phyloP scores from a whole-genome alignment of 2,113 vertebrate species.

The Hippocampus comes region DNA sequence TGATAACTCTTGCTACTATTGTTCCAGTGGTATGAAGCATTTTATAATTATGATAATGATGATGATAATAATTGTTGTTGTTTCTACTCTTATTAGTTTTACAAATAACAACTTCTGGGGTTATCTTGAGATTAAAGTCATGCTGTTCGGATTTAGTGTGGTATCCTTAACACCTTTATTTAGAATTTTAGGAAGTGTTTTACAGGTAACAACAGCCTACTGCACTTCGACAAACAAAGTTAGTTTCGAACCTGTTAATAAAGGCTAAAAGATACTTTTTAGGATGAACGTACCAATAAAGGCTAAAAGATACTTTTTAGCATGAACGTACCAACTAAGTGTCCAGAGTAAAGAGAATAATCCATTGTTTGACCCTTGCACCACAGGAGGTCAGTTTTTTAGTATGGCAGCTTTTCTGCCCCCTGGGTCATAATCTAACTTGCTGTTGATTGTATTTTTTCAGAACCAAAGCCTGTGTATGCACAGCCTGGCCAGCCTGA shows the following conservation, averaged over 20 bases:
- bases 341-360: too few species aligned
- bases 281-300: too few species aligned
- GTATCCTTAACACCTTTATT: too few species aligned
- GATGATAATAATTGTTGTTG: not conserved
- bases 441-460: constrained; percentile 29
- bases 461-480: constrained; percentile 97
- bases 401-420: not conserved
- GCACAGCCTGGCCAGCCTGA: constrained; percentile 96
- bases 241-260: too few species aligned
- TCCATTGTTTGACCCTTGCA: not conserved
- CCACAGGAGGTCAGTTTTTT: not conserved
- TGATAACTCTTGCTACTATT: not conserved
- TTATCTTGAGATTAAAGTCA: too few species aligned
- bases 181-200: too few species aligned
- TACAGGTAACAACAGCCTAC: too few species aligned
- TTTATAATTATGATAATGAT: not conserved
- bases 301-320: too few species aligned
- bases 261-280: too few species aligned
- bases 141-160: too few species aligned
- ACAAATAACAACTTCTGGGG: not conserved
- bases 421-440: not conserved
- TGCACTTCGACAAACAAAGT: too few species aligned
- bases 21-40: not conserved
- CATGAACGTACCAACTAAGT: too few species aligned
- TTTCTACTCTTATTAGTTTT: not conserved